Percentiles rank a stretch among this genome's conserved stretches.
Conservation (phyloP, 2,113 vertebrate genomes). For the Tympanuchus pallidicinctus region DNA sequence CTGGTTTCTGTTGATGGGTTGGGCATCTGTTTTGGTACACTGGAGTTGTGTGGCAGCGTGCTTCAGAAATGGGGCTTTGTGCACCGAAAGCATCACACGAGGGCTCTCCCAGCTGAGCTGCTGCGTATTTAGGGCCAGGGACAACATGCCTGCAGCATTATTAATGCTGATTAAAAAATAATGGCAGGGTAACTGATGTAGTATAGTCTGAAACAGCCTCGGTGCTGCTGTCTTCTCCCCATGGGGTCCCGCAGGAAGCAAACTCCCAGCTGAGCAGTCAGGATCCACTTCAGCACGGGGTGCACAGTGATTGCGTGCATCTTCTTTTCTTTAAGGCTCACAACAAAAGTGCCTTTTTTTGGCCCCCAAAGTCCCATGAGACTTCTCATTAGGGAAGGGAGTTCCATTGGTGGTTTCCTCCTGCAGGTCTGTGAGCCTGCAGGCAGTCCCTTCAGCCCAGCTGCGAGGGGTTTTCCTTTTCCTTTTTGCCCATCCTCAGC, state of each 20-base stretch:
- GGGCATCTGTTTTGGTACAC: background rate
- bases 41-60: background rate
- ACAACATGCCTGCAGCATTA: background rate
- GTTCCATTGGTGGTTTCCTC: slow-evolving; percentile 31
- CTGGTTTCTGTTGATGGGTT: background rate
- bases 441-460: background rate
- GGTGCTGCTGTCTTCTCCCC: rapidly evolving
- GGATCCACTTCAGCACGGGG: background rate
- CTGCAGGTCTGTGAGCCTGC: background rate
- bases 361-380: background rate
- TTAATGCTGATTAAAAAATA: background rate
- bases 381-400: background rate
- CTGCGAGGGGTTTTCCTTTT: background rate
- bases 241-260: background rate
- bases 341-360: background rate
- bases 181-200: background rate
- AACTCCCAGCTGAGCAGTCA: background rate
- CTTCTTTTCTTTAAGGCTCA: background rate
- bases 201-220: background rate
- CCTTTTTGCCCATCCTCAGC: background rate
- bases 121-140: background rate
- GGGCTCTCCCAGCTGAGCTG: slow-evolving; percentile 26
- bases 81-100: background rate
- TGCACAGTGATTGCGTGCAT: background rate
- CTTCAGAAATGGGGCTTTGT: slow-evolving; percentile 41